Conservation (phyloP, 92 coral and sea anemone genomes). For the Heteractis magnifica region DNA sequence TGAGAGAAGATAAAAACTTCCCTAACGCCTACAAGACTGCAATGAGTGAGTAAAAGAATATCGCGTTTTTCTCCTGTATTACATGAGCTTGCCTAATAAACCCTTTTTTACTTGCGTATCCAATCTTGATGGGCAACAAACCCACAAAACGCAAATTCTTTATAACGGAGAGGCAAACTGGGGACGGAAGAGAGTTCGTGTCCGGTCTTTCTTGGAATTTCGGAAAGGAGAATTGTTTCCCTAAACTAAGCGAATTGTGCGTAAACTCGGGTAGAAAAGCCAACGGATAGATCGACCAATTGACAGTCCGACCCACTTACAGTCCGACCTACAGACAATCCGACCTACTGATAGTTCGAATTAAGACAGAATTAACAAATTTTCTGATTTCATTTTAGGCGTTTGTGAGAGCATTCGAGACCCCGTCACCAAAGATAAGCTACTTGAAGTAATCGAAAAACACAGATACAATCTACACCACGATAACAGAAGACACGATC, state of each 20-base stretch:
- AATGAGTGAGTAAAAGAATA: conserved; percentile 60
- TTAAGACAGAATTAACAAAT: not conserved
- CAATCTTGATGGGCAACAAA: no score
- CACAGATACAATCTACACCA: conserved; percentile 54
- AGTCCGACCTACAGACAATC: not conserved
- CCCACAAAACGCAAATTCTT: no score
- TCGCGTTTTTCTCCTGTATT: no score
- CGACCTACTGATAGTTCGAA: not conserved
- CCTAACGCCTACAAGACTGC: conserved; percentile 93
- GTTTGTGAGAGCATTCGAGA: conserved; percentile 89
- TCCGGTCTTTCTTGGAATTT: no score
- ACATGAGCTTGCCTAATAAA: no score
- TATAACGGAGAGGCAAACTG: not conserved
- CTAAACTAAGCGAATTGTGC: no score
- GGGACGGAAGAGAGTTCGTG: no score
- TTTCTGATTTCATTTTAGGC: conserved; percentile 47
- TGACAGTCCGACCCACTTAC: not conserved
- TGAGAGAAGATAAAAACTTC: conserved; percentile 89
- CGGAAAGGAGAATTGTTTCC: no score
- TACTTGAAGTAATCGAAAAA: conserved; percentile 83
- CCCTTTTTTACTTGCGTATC: no score
- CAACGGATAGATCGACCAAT: no score
- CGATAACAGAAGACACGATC: conserved; percentile 15
- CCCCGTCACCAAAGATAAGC: conserved; percentile 81
- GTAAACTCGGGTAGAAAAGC: no score